Percentiles rank a stretch among this genome's conserved stretches.
phyloP scores from a whole-genome alignment of 2,888 invertebrate species.

The Andrena dorsata region DNA sequence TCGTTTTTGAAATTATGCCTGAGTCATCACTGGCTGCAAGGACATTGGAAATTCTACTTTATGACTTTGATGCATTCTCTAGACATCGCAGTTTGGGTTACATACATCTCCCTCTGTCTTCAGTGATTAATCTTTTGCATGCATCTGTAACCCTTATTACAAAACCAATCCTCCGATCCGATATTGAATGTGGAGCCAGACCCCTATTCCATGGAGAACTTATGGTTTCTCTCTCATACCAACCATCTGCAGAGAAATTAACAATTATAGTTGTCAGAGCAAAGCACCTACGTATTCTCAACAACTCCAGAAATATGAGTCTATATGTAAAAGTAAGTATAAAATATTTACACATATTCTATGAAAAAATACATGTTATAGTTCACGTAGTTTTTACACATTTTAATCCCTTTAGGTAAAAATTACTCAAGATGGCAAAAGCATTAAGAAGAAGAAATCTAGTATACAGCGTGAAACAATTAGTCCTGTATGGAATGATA shows the following conservation, averaged over 20 bases:
- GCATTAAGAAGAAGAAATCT: slow-evolving; percentile 86
- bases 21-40: slow-evolving; percentile 85
- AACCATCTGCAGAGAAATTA: slow-evolving; percentile 87
- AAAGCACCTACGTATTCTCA: slow-evolving; percentile 83
- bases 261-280: slow-evolving; percentile 88
- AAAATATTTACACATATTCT: background rate
- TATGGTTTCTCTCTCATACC: slow-evolving; percentile 87
- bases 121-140: slow-evolving; percentile 86
- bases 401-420: slow-evolving; percentile 74
- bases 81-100: slow-evolving; percentile 89
- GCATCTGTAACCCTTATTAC: slow-evolving; percentile 86
- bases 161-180: slow-evolving; percentile 86
- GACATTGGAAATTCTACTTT: slow-evolving; percentile 88
- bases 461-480: slow-evolving; percentile 85
- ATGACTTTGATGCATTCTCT: slow-evolving; percentile 89
- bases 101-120: slow-evolving; percentile 86
- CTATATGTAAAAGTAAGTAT: slow-evolving; percentile 85
- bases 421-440: slow-evolving; percentile 84
- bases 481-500: slow-evolving; percentile 86
- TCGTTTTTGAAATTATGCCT: slow-evolving; percentile 88
- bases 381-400: background rate
- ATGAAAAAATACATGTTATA: background rate
- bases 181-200: slow-evolving; percentile 85
- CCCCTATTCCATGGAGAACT: slow-evolving; percentile 87
- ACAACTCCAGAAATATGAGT: slow-evolving; percentile 83